These are phyloP conservation scores for Julus scandinavius DNA, from an alignment of 2,888 invertebrate genomes.

Conservation along the genomic window DNA sequence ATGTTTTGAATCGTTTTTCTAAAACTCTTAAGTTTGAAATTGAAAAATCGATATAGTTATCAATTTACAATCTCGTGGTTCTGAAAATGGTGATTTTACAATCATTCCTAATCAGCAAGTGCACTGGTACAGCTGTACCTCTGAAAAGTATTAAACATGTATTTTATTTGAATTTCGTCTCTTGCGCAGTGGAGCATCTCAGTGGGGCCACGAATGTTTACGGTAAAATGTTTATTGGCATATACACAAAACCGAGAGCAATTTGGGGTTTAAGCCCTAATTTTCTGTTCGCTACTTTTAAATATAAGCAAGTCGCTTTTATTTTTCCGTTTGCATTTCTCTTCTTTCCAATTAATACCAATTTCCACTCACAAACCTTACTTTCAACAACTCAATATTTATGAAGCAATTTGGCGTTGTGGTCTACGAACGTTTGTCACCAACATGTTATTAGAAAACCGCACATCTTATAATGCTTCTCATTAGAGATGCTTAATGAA, in stretches of 20 bases:
- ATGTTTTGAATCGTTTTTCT: too few relatives aligned
- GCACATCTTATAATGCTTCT: conserved; percentile 34
- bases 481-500: conserved; percentile 42
- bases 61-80: too few relatives aligned
- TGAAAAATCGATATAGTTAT: background rate
- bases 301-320: background rate
- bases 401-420: conserved; percentile 34
- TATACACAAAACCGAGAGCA: background rate
- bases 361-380: background rate
- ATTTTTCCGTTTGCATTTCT: background rate
- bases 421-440: conserved; percentile 33
- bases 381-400: conserved; percentile 9
- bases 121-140: background rate
- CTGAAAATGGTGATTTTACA: background rate
- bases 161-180: background rate
- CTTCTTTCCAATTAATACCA: conserved; percentile 3
- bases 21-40: too few relatives aligned
- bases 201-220: background rate
- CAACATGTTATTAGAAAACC: conserved; percentile 25
- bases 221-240: background rate
- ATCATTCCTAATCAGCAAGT: background rate
- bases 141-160: background rate
- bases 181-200: background rate
- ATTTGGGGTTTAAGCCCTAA: background rate
- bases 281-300: background rate